Evolutionary conservation across 2,888 invertebrate species (phyloP), one percentile per base, ranked within the genome.

Genomic region (Pachliopta kotzebuea): DNA sequence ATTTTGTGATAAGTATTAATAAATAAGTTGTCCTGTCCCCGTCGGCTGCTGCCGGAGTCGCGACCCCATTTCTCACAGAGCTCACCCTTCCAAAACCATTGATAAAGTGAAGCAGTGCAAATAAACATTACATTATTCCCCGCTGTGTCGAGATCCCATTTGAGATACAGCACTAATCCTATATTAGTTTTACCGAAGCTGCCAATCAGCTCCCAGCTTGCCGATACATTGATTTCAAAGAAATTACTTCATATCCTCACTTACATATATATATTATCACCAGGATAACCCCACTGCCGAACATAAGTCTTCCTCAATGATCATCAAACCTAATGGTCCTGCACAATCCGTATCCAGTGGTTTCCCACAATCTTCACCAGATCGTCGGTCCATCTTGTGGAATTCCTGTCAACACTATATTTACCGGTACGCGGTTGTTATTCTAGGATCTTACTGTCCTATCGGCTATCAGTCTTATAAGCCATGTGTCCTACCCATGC

Each of bases 131-230:
- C 67, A 69, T 69, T 64, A 68, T 62, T 73, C 76, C 77, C 77
- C 76, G 73, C 76, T 71, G 71, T 71, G 69, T 73, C 70, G 67
- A 81, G 88, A 90, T 89, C 85, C 81, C 70, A 89, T 88, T 86
- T 84, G 71, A 79, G 89, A 90, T 89, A 87, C 71, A 66, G 60
- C 76, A 80, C 81, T 89, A 81, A 90, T 84, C 88, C 79, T 56
- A 72, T 78, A 81, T 87, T 83, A 85, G 80, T 82, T 82, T 78
- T 84, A 86, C 88, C 80, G 84, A 84, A 82, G 72, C 76, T 83
- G 88, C 84, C 89, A 86, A 84, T 89, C 88, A 85, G 26, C 29
- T 21, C 54, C n/a, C 29, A 56, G 64, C 60, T 67, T 65, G 45
- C 57, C 42, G 63, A 61, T 23, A 59, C 52, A 60, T 67, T 59